Evolutionary conservation across 2,888 invertebrate genomes (phyloP).

Genomic region (Cylindroiulus punctatus): DNA sequence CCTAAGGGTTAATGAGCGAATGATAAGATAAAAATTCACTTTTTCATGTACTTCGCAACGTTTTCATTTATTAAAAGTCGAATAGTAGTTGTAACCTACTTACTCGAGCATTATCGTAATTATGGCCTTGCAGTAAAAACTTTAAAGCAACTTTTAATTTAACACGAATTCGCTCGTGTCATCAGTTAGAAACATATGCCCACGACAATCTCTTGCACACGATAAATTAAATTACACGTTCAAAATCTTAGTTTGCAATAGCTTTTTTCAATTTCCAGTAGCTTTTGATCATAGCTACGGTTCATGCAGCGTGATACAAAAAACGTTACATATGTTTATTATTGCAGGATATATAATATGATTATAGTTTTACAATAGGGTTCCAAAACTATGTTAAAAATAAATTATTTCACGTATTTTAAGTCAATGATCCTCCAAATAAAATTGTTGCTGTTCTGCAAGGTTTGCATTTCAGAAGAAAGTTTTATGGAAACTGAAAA

Average conservation of each 20-base stretch:
- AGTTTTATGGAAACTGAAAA: no score
- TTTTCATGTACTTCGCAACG: conserved; percentile 17
- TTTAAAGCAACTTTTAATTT: not conserved
- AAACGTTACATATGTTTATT: no score
- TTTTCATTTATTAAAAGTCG: not conserved
- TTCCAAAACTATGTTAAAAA: no score
- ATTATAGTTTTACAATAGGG: no score
- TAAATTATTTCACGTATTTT: no score
- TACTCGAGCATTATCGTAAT: not conserved
- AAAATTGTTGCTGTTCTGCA: no score
- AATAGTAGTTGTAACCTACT: not conserved
- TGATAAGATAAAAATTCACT: not conserved
- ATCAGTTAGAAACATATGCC: not conserved
- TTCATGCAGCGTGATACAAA: no score
- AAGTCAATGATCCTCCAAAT: no score
- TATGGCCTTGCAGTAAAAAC: not conserved
- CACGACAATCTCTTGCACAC: not conserved
- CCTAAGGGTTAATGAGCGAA: conserved; percentile 44
- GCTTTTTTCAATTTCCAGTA: no score
- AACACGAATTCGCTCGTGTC: not conserved
- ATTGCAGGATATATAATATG: no score
- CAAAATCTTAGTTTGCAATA: not conserved
- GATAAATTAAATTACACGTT: not conserved
- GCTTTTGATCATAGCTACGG: no score
- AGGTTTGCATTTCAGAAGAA: no score